A percentile compares a stretch with the other conserved stretches of the same genome.
These are phyloP conservation scores for Antechinus stuartii DNA, from an alignment of 2,113 vertebrate species.

Conservation along the genomic window DNA sequence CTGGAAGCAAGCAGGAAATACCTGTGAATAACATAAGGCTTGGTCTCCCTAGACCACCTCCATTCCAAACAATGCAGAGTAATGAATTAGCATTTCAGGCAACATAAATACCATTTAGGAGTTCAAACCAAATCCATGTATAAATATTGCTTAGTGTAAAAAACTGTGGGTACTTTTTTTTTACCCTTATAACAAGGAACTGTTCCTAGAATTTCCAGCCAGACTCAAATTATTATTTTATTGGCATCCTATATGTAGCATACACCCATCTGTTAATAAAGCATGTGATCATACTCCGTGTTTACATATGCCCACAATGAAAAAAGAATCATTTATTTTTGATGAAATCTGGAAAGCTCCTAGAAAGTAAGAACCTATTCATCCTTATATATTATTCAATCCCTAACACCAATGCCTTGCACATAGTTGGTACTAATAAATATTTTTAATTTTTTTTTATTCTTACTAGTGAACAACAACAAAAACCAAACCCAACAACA, in stretches of 20 bases:
- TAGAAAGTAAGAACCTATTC: background rate
- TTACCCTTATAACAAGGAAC: background rate
- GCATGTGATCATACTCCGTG: background rate
- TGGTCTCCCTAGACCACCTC: background rate
- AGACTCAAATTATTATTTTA: background rate
- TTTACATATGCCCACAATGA: background rate
- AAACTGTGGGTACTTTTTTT: background rate
- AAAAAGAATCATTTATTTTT: background rate
- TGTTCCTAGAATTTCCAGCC: background rate
- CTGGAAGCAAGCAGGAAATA: background rate
- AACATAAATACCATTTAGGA: background rate
- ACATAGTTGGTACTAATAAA: background rate
- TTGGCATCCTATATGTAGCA: background rate
- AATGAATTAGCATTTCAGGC: background rate
- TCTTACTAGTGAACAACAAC: background rate
- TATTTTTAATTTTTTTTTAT: background rate
- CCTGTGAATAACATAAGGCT: background rate
- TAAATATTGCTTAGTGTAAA: background rate
- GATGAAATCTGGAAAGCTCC: background rate
- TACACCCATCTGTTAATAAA: background rate
- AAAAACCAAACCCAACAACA: too few species aligned
- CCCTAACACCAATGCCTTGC: background rate
- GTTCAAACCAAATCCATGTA: background rate
- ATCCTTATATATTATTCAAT: background rate
- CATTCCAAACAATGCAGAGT: background rate